Conservation (phyloP, 2,888 invertebrate species). For the Lepidochrysops patricia region DNA sequence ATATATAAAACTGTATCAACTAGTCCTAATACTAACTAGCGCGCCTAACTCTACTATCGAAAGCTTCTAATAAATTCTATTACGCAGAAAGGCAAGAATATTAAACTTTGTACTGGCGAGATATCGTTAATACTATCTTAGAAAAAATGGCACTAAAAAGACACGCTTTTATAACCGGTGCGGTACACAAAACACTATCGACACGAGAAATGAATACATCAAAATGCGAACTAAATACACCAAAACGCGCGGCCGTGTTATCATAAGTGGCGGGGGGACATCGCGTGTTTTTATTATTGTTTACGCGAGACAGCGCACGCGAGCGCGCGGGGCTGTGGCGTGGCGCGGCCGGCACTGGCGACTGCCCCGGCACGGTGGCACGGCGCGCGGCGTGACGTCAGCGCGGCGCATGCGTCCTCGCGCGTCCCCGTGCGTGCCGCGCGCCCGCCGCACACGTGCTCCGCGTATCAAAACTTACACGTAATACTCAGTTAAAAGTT, state of each 20-base stretch:
- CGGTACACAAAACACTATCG: slow-evolving; percentile 34
- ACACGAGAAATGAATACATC: slow-evolving; percentile 56
- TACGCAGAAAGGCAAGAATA: slow-evolving; percentile 66
- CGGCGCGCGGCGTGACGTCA: slow-evolving; percentile 27
- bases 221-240: slow-evolving; percentile 57
- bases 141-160: slow-evolving; percentile 70
- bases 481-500: slow-evolving; percentile 30
- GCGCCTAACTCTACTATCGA: slow-evolving; percentile 45
- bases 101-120: slow-evolving; percentile 69
- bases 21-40: slow-evolving; percentile 47
- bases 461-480: slow-evolving; percentile 30
- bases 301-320: slow-evolving; percentile 41
- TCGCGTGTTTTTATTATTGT: slow-evolving; percentile 52
- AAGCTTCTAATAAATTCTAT: slow-evolving; percentile 48
- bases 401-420: slow-evolving; percentile 25
- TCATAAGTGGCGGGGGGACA: slow-evolving; percentile 48
- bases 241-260: slow-evolving; percentile 37
- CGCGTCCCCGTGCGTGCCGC: slow-evolving; percentile 29
- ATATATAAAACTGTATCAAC: slow-evolving; percentile 32
- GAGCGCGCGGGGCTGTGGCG: slow-evolving; percentile 29
- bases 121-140: slow-evolving; percentile 50
- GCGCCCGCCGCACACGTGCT: slow-evolving; percentile 34
- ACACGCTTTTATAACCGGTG: slow-evolving; percentile 54
- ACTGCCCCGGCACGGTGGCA: slow-evolving; percentile 27
- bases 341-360: slow-evolving; percentile 32